A percentile compares a stretch with the other conserved stretches of the same genome.
Conservation (phyloP, 2,888 invertebrate species). For the Ophion obscuratus region DNA sequence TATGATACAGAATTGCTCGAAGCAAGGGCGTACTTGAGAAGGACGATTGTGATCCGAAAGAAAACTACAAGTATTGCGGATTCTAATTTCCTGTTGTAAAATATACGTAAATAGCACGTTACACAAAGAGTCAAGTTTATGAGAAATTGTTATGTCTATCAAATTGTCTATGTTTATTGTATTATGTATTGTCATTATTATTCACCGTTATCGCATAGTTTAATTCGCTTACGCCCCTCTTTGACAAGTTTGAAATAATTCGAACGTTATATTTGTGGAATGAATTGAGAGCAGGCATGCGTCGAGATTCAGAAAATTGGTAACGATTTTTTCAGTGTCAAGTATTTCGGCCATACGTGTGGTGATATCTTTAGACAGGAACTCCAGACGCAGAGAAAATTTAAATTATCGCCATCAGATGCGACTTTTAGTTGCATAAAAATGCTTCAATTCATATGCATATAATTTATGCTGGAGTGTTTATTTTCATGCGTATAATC, state of each 20-base stretch:
- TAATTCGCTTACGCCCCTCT: conserved; percentile 25
- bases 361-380: too few species aligned
- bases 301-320: neutral
- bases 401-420: neutral
- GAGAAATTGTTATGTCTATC: conserved; percentile 59
- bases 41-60: neutral
- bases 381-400: neutral
- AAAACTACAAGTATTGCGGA: conserved; percentile 32
- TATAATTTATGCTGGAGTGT: neutral
- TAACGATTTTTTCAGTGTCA: neutral
- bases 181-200: conserved; percentile 52
- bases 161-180: conserved; percentile 58
- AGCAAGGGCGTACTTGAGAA: neutral
- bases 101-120: neutral
- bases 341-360: neutral
- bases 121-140: conserved; percentile 44
- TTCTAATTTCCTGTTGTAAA: conserved; percentile 6
- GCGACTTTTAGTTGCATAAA: neutral
- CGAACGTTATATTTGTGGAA: neutral
- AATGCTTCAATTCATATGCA: neutral
- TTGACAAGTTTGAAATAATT: conserved; percentile 5
- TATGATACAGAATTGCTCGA: too few species aligned
- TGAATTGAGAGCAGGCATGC: neutral
- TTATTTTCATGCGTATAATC: neutral
- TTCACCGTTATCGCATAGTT: conserved; percentile 12